Evolutionary conservation across 2,797 vertebrate species (phyloP).

Genomic region (Rhinella marina): DNA sequence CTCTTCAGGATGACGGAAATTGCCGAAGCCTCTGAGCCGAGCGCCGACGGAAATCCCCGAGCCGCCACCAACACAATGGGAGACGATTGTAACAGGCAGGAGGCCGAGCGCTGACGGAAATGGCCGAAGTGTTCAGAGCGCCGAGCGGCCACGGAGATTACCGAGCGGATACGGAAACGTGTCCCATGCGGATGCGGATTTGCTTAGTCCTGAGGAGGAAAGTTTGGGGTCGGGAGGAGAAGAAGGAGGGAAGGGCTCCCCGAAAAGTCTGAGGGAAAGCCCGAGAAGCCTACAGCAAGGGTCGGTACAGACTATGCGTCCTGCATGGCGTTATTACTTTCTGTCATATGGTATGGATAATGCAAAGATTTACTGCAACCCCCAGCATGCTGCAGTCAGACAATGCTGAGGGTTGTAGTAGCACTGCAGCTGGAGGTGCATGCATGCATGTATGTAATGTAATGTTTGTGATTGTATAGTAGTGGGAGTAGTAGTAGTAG

Average conservation of each 20-base stretch:
- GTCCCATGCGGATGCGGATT: slow-evolving; percentile 53
- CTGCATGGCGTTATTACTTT: too few relatives aligned
- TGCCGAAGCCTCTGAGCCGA: not conserved
- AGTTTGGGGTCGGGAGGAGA: slow-evolving; percentile 3
- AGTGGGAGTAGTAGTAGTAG: too few relatives aligned
- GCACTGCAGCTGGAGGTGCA: not conserved
- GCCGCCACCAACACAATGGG: not conserved
- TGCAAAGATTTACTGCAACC: not conserved
- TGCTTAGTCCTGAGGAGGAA: slow-evolving; percentile 24
- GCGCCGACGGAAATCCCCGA: slow-evolving; percentile 20
- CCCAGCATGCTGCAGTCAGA: not conserved
- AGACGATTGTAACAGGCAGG: not conserved
- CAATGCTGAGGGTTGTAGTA: not conserved
- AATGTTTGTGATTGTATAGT: too few relatives aligned
- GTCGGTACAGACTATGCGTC: not conserved
- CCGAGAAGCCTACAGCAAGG: not conserved
- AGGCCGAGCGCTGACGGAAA: slow-evolving; percentile 21
- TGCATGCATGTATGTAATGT: too few relatives aligned
- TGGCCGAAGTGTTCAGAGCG: not conserved
- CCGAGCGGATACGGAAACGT: slow-evolving; percentile 62
- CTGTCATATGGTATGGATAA: too few relatives aligned
- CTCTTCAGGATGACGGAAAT: not conserved
- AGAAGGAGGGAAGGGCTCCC: not conserved
- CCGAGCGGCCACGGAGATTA: slow-evolving; percentile 46
- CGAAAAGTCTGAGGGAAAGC: too few relatives aligned